Base-by-base conservation (phyloP, 1,140 invertebrate species). In the Tetramorium simillimum region DNA sequence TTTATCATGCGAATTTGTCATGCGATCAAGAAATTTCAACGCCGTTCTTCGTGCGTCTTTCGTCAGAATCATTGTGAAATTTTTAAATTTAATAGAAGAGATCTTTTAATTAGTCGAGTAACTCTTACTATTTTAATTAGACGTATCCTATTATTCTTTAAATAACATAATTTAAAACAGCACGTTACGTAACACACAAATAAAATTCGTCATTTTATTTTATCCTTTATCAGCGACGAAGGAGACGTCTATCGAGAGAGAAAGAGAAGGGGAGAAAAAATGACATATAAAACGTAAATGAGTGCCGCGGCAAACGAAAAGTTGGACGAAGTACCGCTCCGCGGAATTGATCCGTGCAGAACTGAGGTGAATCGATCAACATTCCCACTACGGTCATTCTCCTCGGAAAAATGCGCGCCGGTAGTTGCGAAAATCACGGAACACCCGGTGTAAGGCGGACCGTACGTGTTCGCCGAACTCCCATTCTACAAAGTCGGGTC, bases 401-500 rank as follows among this genome's bases (percentile, higher is more conserved):
- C 49, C 37, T 21, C 6, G 63, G 51, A 58, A 82, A 82, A 82
- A 73, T 24, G 12, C 12, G 21, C 70, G 43, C 28, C 10, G 18
- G 60, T 21, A 62, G 43, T 73, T 46, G 80, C 80, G 51, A 73
- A 82, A 82, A 73, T 60, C 53, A 49, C 40, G 28, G 69, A n/a
- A 75, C 69, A 62, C 80, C 40, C 80, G 69, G 43, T 60, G 69
- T 53, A 84, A 60, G 9, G 16, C 56, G 40, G 69, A 12, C 40
- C 6, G 69, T 49, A 73, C 51, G 78, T 49, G 53, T 62, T 56
- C 46, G 12, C 51, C 49, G 51, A 81, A 82, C 63, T 86, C 76
- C 73, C 73, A 63, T 81, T 56, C 76, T 28, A 77, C n/a, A 14
- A 56, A 80, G 76, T 86, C 63, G 76, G 81, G 85, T 86, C 63